Evolutionary conservation across 2,888 invertebrate species (phyloP).

Genomic region (Strigamia crassipes): DNA sequence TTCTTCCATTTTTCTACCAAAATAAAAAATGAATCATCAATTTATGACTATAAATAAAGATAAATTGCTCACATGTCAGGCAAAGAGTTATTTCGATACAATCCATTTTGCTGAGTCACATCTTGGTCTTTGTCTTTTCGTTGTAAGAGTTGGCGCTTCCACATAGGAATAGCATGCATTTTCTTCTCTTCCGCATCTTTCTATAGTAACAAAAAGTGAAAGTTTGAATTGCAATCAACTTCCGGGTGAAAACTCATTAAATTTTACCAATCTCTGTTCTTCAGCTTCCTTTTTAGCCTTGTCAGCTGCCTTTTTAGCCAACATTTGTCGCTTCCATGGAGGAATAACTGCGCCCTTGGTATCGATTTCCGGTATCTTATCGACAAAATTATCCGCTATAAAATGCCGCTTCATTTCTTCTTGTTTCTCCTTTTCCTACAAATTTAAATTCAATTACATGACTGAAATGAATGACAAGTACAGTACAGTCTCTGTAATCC

Average conservation of each 20-base stretch:
- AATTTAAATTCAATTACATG: not conserved
- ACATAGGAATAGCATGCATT: constrained; percentile 84
- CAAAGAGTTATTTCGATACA: constrained; percentile 19
- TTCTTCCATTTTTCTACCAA: not conserved
- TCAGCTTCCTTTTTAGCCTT: constrained; percentile 88
- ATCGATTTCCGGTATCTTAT: constrained; percentile 88
- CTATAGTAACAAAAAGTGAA: constrained; percentile 31
- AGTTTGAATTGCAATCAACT: not conserved
- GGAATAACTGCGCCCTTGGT: constrained; percentile 86
- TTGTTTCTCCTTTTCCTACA: constrained; percentile 76
- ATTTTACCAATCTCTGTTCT: constrained; percentile 70
- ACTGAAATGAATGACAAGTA: not conserved
- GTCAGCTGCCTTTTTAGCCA: constrained; percentile 92
- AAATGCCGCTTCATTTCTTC: constrained; percentile 83
- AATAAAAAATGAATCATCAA: not conserved
- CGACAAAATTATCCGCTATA: constrained; percentile 83
- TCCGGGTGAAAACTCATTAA: too few relatives aligned
- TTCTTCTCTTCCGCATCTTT: constrained; percentile 56
- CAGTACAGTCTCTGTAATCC: too few relatives aligned
- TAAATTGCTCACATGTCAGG: not conserved
- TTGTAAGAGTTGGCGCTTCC: constrained; percentile 85
- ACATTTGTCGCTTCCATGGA: constrained; percentile 93
- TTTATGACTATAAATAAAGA: too few relatives aligned
- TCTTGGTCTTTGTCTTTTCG: constrained; percentile 59
- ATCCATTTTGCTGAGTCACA: constrained; percentile 17